phyloP scores from a whole-genome alignment of 1,140 invertebrate genomes.

The Geopemphigus sp. region DNA sequence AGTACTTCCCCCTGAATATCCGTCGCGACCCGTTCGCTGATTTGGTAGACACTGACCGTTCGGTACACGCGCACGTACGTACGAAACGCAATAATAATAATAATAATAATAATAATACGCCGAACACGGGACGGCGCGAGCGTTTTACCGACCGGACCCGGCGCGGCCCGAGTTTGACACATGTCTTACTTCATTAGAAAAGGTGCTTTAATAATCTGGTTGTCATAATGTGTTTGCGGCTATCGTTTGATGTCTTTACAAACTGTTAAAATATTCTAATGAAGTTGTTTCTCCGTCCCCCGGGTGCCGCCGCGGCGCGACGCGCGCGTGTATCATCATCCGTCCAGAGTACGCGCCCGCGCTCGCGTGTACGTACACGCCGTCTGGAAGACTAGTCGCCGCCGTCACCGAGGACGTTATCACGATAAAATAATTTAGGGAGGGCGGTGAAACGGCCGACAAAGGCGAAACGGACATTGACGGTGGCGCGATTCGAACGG shows the following conservation, averaged over 20 bases:
- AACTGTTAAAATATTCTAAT: constrained; percentile 49
- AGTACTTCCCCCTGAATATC: too few species aligned
- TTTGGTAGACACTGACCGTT: constrained; percentile 29
- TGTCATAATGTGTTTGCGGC: constrained; percentile 50
- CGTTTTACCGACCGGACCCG: constrained; percentile 2
- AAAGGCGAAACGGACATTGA: too few species aligned
- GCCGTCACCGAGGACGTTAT: not conserved
- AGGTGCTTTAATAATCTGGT: constrained; percentile 47
- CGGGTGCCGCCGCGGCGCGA: too few species aligned
- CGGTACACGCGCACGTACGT: not conserved
- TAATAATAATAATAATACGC: too few species aligned
- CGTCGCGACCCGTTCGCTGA: too few species aligned
- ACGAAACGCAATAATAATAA: too few species aligned
- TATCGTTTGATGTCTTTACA: constrained; percentile 48
- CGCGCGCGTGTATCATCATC: not conserved
- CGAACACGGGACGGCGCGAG: too few species aligned
- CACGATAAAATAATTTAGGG: too few species aligned
- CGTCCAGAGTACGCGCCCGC: not conserved
- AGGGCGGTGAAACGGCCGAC: too few species aligned
- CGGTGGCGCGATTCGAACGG: too few species aligned
- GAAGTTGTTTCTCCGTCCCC: constrained; percentile 49
- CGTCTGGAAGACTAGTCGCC: not conserved
- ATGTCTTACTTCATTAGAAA: constrained; percentile 49
- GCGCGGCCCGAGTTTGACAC: constrained; percentile 35
- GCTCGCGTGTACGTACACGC: not conserved